phyloP scores from a whole-genome alignment of 2,888 invertebrate genomes.

The Caenorhabditis drosophilae region DNA sequence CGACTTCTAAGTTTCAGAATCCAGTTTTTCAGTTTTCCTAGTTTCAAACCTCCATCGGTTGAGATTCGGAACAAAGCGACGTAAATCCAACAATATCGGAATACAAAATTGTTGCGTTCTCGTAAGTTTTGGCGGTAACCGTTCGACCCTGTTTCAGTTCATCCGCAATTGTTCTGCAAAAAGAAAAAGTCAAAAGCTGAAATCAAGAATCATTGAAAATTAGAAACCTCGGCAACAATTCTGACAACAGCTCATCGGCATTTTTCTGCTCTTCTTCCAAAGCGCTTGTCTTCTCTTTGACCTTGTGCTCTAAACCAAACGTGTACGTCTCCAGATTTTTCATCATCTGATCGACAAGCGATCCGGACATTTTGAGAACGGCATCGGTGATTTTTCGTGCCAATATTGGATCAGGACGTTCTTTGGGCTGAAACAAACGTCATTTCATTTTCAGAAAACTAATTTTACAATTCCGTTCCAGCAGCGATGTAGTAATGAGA shows the following conservation, averaged over 20 bases:
- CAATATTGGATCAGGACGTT: slow-evolving; percentile 55
- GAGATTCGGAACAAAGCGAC: slow-evolving; percentile 62
- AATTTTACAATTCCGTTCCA: slow-evolving; percentile 27
- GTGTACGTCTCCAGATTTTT: slow-evolving; percentile 61
- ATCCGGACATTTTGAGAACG: slow-evolving; percentile 65
- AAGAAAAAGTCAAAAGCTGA: neutral
- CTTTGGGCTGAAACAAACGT: slow-evolving; percentile 7
- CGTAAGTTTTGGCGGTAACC: slow-evolving; percentile 55
- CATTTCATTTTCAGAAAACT: neutral
- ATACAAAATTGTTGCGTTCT: slow-evolving; percentile 62
- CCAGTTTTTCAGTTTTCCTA: no score
- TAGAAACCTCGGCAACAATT: slow-evolving; percentile 57
- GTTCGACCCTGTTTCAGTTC: slow-evolving; percentile 55
- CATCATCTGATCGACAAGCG: slow-evolving; percentile 66
- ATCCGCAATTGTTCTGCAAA: slow-evolving; percentile 51
- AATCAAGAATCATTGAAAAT: neutral
- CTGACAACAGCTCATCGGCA: slow-evolving; percentile 56
- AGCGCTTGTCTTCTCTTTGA: slow-evolving; percentile 56
- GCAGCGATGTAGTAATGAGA: slow-evolving; percentile 51
- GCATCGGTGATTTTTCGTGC: slow-evolving; percentile 65
- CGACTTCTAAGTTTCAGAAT: no score
- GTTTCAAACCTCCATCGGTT: slow-evolving; percentile 68
- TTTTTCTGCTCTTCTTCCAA: slow-evolving; percentile 55
- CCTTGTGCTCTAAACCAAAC: slow-evolving; percentile 55
- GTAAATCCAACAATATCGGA: slow-evolving; percentile 69